Base-by-base conservation (phyloP, 2,888 invertebrate genomes). In the Mythimna loreyi region DNA sequence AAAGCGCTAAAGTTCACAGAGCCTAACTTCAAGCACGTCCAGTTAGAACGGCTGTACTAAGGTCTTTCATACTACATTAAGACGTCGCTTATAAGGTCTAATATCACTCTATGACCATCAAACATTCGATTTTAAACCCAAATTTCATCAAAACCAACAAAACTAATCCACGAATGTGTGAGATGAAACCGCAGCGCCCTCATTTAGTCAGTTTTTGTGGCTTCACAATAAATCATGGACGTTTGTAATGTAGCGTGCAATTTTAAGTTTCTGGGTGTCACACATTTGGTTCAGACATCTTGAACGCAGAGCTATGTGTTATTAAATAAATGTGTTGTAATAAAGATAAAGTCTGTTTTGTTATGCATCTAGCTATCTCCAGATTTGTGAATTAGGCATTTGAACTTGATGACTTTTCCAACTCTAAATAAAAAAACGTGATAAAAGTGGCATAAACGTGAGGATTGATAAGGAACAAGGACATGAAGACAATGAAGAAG, bases 181-280 rank as follows among this genome's bases (percentile, higher is more conserved):
- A 33, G 50, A 30, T 58, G 56, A 70, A 80, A 81, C 76, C 77
- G 79, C 72, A 80, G 73, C 76, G 70, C 72, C 75, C 77, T 75
- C 80, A 71, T 81, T 81, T 57, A 60, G 55, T 65, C 58, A 78
- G 80, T 88, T 88, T 89, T 89, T 90, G 85, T 88, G 77, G 53
- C 68, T 77, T 61, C 57, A 59, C 57, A 74, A 91, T 92, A 92
- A 92, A 92, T 92, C 89, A 91, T 88, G 86, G 78, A 74, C 76
- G 77, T 63, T 80, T 78, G 91, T 87, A 93, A 93, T 93, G 93
- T 92, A 84, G 87, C 94, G 92, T 94, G 92, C 91, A 90, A 88
- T 91, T 92, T 91, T 88, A 91, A 92, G 83, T 87, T 88, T 86
- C 85, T 83, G 90, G 92, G 92, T 88, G 92, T 89, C 87, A 87